Base-by-base conservation (phyloP, 2,113 vertebrate species). In the Gallinago paraguaiae region DNA sequence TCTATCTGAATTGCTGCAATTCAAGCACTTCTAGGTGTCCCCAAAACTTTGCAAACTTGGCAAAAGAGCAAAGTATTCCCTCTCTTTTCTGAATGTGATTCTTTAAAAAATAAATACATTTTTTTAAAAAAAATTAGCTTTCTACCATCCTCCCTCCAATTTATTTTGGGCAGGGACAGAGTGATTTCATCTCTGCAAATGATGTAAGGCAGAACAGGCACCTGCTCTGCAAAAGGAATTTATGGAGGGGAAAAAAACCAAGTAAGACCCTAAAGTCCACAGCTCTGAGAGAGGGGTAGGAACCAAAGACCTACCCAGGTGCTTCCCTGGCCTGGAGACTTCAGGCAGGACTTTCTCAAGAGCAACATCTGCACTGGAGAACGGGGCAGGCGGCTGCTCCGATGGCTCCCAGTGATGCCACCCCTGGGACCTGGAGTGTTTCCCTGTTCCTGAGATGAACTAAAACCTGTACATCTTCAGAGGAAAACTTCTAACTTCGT, bases 161-260 rank as follows among this genome's bases (percentile, higher is more conserved):
- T 90, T 82, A n/a, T 64, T 95, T 85, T 69, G 53, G 86, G 89
- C 81, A 82, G 69, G 56, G 77, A 84, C 5, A 61, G 65, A 79
- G 31, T 68, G 57, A 95, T 82, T 80, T 91, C 61, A 87, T 57
- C 63, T 30, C 87, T 50, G 48, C 45, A 85, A 79, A 71, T 71
- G 70, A 91, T 39, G 13, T 31, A 83, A 94, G 74, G 63, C 53
- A 30, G 82, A 92, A 23, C 45, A 84, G 61, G 63, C 45, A 92
- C 74, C 84, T 84, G 69, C 69, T 50, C 39, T 31, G 61, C 60
- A 92, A 89, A 92, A 1, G 1, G 35, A 84, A 86, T 68, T 64
- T 60, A 83, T 5, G 3, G 48, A n/a, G 35, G 20, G 23, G 0
- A 5, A 30, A 43, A 24, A n/a, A 16, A 0, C 0, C n/a, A 53